These are phyloP conservation scores for Leucoptera coffeella DNA, from an alignment of 2,888 invertebrate genomes.

Conservation along the genomic window DNA sequence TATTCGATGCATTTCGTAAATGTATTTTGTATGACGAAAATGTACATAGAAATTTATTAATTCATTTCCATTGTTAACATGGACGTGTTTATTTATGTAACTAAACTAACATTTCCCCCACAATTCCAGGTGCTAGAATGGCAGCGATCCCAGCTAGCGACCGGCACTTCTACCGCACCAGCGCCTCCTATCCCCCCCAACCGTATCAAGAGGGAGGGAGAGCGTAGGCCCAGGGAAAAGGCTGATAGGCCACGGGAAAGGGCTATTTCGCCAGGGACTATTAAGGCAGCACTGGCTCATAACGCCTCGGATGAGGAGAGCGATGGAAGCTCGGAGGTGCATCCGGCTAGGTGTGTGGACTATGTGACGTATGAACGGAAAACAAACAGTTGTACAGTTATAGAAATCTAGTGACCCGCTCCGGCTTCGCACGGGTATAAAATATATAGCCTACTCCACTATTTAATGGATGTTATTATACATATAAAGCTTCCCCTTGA, in stretches of 20 bases:
- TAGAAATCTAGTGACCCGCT: too few relatives aligned
- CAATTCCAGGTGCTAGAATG: conserved; percentile 45
- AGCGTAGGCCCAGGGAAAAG: conserved; percentile 12
- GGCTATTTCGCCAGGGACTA: conserved; percentile 44
- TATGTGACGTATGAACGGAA: not conserved
- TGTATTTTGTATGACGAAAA: too few relatives aligned
- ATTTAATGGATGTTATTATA: too few relatives aligned
- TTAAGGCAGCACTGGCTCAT: conserved; percentile 24
- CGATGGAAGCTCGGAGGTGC: conserved; percentile 18
- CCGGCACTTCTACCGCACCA: conserved; percentile 11
- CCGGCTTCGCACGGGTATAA: too few relatives aligned
- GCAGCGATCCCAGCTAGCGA: conserved; percentile 45
- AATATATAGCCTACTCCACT: too few relatives aligned
- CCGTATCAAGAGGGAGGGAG: conserved; percentile 21
- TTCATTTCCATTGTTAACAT: too few relatives aligned
- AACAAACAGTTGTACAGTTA: not conserved
- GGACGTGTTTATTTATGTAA: too few relatives aligned
- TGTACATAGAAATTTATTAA: too few relatives aligned
- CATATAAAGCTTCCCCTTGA: too few relatives aligned
- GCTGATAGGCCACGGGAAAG: conserved; percentile 57
- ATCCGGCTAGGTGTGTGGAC: conserved; percentile 15
- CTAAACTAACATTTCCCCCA: too few relatives aligned
- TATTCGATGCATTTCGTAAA: too few relatives aligned
- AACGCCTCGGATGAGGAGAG: conserved; percentile 18
- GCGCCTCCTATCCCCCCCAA: conserved; percentile 51